phyloP scores from a whole-genome alignment of 35 echinoderm and acorn worm genomes.

The Apostichopus californicus region DNA sequence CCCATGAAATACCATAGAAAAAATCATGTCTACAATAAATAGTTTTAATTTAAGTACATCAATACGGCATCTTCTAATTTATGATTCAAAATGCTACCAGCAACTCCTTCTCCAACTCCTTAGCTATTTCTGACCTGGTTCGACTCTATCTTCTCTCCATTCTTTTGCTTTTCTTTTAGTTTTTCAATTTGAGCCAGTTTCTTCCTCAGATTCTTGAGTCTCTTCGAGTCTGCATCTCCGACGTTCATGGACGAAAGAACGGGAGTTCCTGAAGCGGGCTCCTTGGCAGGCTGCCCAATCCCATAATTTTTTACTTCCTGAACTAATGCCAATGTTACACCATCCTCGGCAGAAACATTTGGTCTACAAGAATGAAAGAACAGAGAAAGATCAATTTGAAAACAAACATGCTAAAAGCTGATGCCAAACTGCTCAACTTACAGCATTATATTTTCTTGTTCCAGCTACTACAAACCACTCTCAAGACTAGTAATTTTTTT shows the following conservation, averaged over 20 bases:
- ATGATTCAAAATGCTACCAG: too few species aligned
- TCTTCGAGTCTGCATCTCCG: constrained; percentile 66
- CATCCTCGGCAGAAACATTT: constrained; percentile 52
- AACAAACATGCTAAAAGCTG: too few species aligned
- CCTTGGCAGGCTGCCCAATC: background rate
- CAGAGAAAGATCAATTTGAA: too few species aligned
- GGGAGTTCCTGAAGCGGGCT: background rate
- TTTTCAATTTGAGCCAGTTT: constrained; percentile 79
- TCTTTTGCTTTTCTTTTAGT: constrained; percentile 71
- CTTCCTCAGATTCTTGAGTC: constrained; percentile 70
- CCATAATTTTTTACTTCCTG: constrained; percentile 56
- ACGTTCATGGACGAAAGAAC: background rate
- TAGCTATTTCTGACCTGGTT: constrained; percentile 67
- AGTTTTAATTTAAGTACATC: too few species aligned
- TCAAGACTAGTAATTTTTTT: too few species aligned
- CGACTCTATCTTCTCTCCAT: constrained; percentile 74
- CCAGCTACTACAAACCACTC: too few species aligned
- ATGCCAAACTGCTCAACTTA: too few species aligned
- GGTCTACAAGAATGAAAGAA: constrained; percentile 39
- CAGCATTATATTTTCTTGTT: too few species aligned
- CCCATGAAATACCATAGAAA: too few species aligned
- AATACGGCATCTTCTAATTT: too few species aligned
- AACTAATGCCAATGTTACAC: constrained; percentile 54
- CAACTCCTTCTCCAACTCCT: background rate
- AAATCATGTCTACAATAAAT: too few species aligned